Evolutionary conservation across 1,140 invertebrate genomes (phyloP).

Genomic region (Trichonephila clavipes): DNA sequence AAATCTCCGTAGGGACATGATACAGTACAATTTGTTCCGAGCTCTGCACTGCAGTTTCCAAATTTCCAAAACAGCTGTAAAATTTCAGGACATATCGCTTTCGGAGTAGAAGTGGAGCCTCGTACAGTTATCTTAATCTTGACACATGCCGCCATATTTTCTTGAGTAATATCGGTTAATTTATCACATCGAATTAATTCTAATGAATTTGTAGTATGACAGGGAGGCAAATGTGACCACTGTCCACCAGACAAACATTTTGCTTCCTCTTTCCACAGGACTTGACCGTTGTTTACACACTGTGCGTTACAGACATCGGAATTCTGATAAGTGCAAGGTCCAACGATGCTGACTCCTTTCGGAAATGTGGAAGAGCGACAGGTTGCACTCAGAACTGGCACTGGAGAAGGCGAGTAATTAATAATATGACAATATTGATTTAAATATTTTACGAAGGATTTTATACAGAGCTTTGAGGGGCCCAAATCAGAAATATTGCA

Average conservation of each 20-base stretch:
- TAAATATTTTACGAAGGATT: too few relatives aligned
- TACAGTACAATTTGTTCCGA: not conserved
- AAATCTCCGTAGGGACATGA: not conserved
- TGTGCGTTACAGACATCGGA: not conserved
- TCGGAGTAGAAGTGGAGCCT: not conserved
- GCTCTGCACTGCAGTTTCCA: not conserved
- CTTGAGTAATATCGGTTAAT: not conserved
- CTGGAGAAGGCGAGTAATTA: not conserved
- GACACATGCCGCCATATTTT: not conserved
- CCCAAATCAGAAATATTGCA: too few relatives aligned
- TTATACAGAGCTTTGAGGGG: too few relatives aligned
- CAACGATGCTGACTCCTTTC: not conserved
- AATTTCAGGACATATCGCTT: not conserved
- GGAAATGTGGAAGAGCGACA: not conserved
- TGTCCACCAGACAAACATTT: not conserved
- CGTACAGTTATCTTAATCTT: conserved; percentile 4
- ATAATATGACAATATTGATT: too few relatives aligned
- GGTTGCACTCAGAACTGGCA: not conserved
- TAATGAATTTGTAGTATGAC: not conserved
- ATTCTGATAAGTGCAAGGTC: not conserved
- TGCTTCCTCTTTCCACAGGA: not conserved
- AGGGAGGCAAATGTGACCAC: not conserved
- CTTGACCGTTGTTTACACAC: not conserved
- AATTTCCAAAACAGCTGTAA: not conserved
- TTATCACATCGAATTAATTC: not conserved